Percentiles rank a stretch among this genome's conserved stretches.
Evolutionary conservation across 2,113 vertebrate genomes (phyloP).

Genomic region (Candoia aspera): DNA sequence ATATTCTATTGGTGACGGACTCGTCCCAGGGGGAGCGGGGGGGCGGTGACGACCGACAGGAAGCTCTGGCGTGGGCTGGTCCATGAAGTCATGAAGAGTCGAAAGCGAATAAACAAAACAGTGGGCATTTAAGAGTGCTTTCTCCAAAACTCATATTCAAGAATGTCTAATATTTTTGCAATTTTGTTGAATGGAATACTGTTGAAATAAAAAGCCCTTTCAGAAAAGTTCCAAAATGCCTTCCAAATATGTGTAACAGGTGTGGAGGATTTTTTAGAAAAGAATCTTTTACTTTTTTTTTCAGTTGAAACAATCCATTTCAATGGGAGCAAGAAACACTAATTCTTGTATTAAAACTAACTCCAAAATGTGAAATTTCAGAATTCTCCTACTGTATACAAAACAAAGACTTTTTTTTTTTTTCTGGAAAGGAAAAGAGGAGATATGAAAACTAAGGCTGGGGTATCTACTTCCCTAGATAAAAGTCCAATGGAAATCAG

Average conservation of each 20-base stretch:
- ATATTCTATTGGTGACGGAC: no score
- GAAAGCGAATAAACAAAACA: no score
- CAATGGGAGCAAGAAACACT: background rate
- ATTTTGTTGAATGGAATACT: background rate
- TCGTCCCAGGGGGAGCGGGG: no score
- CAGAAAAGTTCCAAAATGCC: background rate
- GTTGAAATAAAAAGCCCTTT: background rate
- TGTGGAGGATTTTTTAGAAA: background rate
- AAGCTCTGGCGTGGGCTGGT: no score
- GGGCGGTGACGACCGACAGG: no score
- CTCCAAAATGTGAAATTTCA: background rate
- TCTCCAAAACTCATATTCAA: background rate
- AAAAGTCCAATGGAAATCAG: background rate
- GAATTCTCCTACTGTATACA: background rate
- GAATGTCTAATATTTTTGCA: background rate
- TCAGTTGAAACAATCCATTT: fast-evolving
- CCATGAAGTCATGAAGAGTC: no score
- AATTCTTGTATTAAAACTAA: background rate
- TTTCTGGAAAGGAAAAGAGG: background rate
- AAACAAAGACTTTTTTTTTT: background rate
- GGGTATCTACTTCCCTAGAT: background rate
- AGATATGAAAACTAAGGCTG: background rate
- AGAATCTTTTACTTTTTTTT: background rate
- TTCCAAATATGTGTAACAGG: background rate
- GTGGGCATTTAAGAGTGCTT: background rate